phyloP scores from a whole-genome alignment of 2,797 vertebrate species.

The Schizopygopsis malacanthus region DNA sequence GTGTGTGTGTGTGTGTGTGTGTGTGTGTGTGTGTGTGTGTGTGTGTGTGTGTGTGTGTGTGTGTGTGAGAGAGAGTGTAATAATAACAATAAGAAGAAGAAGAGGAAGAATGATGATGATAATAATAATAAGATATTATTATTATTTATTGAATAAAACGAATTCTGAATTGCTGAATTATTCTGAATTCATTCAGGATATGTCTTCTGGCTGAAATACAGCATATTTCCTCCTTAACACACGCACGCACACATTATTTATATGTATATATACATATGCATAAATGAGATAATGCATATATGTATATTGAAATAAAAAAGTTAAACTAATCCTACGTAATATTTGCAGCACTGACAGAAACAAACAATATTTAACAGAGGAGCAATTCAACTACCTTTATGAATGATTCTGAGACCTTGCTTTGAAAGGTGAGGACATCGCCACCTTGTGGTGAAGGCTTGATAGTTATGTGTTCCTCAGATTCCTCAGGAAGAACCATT shows the following conservation, averaged over 20 bases:
- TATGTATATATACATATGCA: background rate
- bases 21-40: no score
- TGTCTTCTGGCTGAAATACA: background rate
- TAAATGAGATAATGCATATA: background rate
- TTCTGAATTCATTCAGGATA: background rate
- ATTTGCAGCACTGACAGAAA: background rate
- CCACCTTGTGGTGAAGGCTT: conserved; percentile 38
- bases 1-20: no score
- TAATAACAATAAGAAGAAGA: no score
- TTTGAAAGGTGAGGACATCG: background rate
- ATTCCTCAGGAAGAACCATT: background rate
- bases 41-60: no score
- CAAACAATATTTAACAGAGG: background rate
- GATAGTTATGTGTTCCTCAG: background rate
- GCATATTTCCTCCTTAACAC: background rate
- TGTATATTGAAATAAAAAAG: background rate
- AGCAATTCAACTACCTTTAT: background rate
- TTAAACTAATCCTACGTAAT: background rate
- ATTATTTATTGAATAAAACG: background rate
- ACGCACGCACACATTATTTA: background rate
- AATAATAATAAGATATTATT: no score
- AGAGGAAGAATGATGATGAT: no score
- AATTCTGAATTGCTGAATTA: conserved; percentile 2
- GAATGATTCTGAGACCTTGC: background rate
- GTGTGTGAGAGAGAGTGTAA: no score